Evolutionary conservation across 2,797 vertebrate genomes (phyloP).

Genomic region (Lithobates pipiens): DNA sequence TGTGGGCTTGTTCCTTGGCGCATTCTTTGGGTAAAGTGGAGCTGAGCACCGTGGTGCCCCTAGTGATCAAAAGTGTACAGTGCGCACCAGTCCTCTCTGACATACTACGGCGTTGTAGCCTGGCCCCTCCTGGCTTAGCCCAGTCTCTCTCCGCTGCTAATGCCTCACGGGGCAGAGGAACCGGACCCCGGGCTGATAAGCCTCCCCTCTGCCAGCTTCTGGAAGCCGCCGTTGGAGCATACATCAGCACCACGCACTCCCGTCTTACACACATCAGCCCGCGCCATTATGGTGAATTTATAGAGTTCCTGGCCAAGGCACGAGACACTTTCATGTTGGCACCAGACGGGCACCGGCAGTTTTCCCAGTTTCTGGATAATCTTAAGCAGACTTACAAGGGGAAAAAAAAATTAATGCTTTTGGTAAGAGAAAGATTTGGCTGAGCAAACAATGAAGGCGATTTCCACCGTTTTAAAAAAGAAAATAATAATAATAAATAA

Average conservation of each 20-base stretch:
- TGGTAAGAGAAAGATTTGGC: slow-evolving; percentile 74
- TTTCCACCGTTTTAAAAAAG: not conserved
- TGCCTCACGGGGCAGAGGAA: slow-evolving; percentile 62
- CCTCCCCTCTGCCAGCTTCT: slow-evolving; percentile 71
- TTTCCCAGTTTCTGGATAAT: slow-evolving; percentile 72
- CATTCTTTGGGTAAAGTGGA: slow-evolving; percentile 73
- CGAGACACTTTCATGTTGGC: slow-evolving; percentile 75
- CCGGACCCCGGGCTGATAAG: slow-evolving; percentile 65
- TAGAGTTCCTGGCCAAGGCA: slow-evolving; percentile 83
- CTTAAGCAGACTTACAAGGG: slow-evolving; percentile 77
- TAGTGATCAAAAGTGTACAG: slow-evolving; percentile 74
- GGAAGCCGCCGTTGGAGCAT: slow-evolving; percentile 69
- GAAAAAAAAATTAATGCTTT: slow-evolving; percentile 76
- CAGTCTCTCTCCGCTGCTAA: slow-evolving; percentile 58
- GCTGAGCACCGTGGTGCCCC: slow-evolving; percentile 70
- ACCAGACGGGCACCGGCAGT: slow-evolving; percentile 72
- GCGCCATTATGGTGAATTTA: slow-evolving; percentile 90
- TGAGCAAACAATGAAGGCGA: slow-evolving; percentile 57
- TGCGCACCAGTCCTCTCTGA: slow-evolving; percentile 74
- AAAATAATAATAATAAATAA: too few relatives aligned
- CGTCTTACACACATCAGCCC: slow-evolving; percentile 92
- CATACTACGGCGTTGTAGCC: slow-evolving; percentile 73
- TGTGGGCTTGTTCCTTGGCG: slow-evolving; percentile 75
- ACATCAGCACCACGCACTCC: slow-evolving; percentile 74
- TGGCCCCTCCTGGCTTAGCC: slow-evolving; percentile 65